A percentile compares a stretch with the other conserved stretches of the same genome.
Evolutionary conservation across 2,888 invertebrate species (phyloP).

Genomic region (Halictus quadricinctus): DNA sequence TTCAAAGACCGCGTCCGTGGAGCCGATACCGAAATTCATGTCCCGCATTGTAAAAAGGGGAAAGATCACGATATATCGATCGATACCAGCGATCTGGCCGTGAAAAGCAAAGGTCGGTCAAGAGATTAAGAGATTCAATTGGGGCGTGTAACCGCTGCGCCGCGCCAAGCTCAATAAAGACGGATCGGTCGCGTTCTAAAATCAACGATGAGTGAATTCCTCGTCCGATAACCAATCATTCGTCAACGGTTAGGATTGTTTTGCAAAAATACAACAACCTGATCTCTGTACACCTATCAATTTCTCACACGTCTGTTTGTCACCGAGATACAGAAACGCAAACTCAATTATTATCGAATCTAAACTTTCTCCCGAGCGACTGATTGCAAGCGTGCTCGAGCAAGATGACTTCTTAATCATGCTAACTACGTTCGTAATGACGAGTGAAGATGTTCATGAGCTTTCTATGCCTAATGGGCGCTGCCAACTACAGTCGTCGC

Average conservation of each 20-base stretch:
- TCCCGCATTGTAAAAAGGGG: neutral
- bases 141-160: neutral
- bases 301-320: neutral
- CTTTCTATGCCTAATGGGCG: neutral
- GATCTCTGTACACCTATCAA: neutral
- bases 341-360: neutral
- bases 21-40: neutral
- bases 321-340: neutral
- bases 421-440: neutral
- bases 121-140: slow-evolving; percentile 13
- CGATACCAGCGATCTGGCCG: neutral
- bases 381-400: neutral
- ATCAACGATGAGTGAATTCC: neutral
- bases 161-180: neutral
- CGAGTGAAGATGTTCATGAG: neutral
- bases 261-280: neutral
- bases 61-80: neutral
- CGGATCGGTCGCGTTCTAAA: neutral
- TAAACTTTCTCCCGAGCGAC: neutral
- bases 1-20: neutral
- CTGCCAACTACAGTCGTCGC: neutral
- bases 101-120: slow-evolving; percentile 13
- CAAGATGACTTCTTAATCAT: neutral
- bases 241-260: neutral
- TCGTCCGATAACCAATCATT: neutral